phyloP scores from a whole-genome alignment of 2,888 invertebrate genomes.

The Adela reaumurella region DNA sequence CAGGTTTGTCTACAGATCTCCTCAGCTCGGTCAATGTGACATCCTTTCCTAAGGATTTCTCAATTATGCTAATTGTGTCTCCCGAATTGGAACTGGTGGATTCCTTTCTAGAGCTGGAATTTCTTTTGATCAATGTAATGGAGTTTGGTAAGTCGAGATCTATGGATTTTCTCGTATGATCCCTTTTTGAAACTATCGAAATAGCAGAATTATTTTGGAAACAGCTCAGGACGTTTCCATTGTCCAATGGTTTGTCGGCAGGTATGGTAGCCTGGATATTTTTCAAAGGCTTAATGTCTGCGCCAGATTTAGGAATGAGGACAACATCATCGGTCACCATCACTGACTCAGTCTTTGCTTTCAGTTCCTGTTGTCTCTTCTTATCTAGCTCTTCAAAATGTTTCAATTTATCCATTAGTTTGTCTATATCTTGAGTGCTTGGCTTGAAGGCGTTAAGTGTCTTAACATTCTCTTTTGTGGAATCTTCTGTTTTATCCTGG shows the following conservation, averaged over 20 bases:
- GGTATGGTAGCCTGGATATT: conserved; percentile 43
- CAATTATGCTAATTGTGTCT: conserved; percentile 49
- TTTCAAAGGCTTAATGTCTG: conserved; percentile 42
- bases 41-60: conserved; percentile 48
- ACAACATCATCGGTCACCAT: conserved; percentile 51
- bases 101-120: conserved; percentile 44
- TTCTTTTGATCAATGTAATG: conserved; percentile 46
- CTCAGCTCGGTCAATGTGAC: conserved; percentile 48
- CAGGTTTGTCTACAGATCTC: conserved; percentile 41
- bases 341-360: conserved; percentile 34
- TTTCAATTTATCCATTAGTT: conserved; percentile 48
- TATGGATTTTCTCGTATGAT: conserved; percentile 42
- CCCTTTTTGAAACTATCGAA: conserved; percentile 43
- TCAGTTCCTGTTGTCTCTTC: conserved; percentile 42
- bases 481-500: conserved; percentile 31
- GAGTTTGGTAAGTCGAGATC: conserved; percentile 48
- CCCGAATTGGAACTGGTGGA: conserved; percentile 43
- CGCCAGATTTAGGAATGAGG: conserved; percentile 43
- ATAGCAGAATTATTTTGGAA: conserved; percentile 53
- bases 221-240: conserved; percentile 47
- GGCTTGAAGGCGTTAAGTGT: conserved; percentile 4
- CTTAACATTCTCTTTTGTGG: conserved; percentile 21
- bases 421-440: conserved; percentile 27
- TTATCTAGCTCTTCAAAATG: conserved; percentile 50
- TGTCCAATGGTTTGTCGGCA: conserved; percentile 41